These are phyloP conservation scores for Ranitomeya variabilis DNA, from an alignment of 2,113 vertebrate species.

Conservation along the genomic window DNA sequence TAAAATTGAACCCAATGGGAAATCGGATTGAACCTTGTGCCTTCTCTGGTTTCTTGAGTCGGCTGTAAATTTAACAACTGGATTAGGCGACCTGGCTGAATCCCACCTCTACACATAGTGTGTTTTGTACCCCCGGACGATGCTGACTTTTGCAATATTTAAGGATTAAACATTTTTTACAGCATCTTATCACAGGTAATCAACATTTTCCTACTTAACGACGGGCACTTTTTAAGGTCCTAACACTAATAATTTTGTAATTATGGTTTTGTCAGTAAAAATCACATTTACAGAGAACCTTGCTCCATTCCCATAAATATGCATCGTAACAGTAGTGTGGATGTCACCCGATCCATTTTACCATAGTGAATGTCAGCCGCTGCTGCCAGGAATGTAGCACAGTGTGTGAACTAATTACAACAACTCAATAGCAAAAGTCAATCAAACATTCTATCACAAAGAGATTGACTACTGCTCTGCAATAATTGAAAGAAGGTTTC, in stretches of 20 bases:
- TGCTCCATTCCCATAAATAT: neutral
- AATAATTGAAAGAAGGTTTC: neutral
- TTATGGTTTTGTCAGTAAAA: constrained; percentile 1
- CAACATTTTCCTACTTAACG: neutral
- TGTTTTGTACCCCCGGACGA: too few species aligned
- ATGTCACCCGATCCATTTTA: neutral
- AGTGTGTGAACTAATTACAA: neutral
- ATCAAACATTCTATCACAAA: neutral
- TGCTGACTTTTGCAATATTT: neutral
- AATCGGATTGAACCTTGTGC: too few species aligned
- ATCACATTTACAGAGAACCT: neutral
- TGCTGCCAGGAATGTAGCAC: neutral
- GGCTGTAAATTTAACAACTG: too few species aligned
- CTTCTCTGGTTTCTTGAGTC: too few species aligned
- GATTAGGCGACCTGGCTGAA: too few species aligned
- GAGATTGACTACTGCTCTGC: neutral
- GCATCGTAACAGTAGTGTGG: neutral
- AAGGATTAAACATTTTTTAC: neutral
- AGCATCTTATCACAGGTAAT: neutral
- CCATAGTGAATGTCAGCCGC: neutral
- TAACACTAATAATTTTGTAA: neutral
- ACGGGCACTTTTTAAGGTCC: neutral
- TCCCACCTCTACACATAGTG: too few species aligned
- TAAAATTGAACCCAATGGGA: too few species aligned
- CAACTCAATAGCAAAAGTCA: neutral